Conservation (phyloP, 2,797 vertebrate species). For the Peromyscus nudipes region DNA sequence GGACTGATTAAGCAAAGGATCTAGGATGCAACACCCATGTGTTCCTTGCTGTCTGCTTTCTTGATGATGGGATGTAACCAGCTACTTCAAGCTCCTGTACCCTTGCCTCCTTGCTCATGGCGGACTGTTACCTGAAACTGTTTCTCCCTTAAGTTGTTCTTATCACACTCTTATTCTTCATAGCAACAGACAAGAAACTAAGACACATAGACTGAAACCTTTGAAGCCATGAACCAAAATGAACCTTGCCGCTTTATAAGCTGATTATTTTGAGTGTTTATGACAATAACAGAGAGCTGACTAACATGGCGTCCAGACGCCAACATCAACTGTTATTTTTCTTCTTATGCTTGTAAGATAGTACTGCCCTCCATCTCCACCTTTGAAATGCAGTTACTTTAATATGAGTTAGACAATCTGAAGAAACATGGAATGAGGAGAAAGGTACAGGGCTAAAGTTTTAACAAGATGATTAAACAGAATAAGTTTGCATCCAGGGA, state of each 20-base stretch:
- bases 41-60: background rate
- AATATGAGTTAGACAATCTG: background rate
- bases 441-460: background rate
- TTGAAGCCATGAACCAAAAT: background rate
- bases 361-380: background rate
- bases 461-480: background rate
- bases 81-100: background rate
- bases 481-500: background rate
- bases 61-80: background rate
- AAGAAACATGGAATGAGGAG: background rate
- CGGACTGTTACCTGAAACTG: background rate
- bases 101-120: background rate
- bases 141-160: background rate
- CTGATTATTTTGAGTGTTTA: background rate
- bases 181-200: background rate
- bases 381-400: background rate
- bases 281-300: background rate
- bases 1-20: background rate
- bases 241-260: background rate
- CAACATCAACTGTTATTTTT: background rate
- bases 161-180: background rate
- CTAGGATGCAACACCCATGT: background rate
- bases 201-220: background rate
- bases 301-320: background rate
- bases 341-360: background rate